phyloP scores from a whole-genome alignment of 2,113 vertebrate genomes.

The Nothobranchius furzeri region DNA sequence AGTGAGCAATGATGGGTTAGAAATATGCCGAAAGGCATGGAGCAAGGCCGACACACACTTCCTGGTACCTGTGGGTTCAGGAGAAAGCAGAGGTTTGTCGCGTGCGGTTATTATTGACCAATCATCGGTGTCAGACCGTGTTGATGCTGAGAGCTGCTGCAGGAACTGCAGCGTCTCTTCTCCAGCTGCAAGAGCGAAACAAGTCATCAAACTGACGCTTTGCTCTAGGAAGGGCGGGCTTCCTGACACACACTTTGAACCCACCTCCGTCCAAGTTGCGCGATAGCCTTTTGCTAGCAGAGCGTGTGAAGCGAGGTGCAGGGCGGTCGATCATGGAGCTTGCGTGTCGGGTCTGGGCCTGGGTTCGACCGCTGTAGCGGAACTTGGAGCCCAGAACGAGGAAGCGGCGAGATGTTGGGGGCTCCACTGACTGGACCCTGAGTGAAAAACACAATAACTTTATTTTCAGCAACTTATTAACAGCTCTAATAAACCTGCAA shows the following conservation, averaged over 20 bases:
- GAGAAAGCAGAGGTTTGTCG: constrained; percentile 42
- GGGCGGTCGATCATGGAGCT: constrained; percentile 91
- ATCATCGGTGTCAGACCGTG: constrained; percentile 63
- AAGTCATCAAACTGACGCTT: constrained; percentile 5
- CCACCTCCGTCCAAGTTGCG: constrained; percentile 90
- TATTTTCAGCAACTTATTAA: background rate
- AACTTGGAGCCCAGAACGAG: constrained; percentile 92
- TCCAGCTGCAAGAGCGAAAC: constrained; percentile 57
- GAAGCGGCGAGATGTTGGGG: constrained; percentile 87
- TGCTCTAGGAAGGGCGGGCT: background rate
- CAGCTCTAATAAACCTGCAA: too few species aligned
- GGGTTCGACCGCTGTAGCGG: constrained; percentile 91
- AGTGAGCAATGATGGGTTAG: constrained; percentile 1
- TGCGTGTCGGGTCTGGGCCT: constrained; percentile 92
- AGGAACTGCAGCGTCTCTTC: constrained; percentile 59
- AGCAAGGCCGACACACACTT: constrained; percentile 14
- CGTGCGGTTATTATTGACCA: constrained; percentile 59
- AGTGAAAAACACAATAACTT: background rate
- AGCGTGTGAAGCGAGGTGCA: constrained; percentile 89
- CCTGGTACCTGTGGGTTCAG: constrained; percentile 63
- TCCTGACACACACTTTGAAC: background rate
- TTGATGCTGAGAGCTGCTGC: constrained; percentile 43
- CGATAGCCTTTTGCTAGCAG: constrained; percentile 92
- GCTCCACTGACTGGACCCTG: constrained; percentile 90
- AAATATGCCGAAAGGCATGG: constrained; percentile 28